These are phyloP conservation scores for Oxyruncus cristatus DNA, from an alignment of 2,113 vertebrate species.

Conservation along the genomic window DNA sequence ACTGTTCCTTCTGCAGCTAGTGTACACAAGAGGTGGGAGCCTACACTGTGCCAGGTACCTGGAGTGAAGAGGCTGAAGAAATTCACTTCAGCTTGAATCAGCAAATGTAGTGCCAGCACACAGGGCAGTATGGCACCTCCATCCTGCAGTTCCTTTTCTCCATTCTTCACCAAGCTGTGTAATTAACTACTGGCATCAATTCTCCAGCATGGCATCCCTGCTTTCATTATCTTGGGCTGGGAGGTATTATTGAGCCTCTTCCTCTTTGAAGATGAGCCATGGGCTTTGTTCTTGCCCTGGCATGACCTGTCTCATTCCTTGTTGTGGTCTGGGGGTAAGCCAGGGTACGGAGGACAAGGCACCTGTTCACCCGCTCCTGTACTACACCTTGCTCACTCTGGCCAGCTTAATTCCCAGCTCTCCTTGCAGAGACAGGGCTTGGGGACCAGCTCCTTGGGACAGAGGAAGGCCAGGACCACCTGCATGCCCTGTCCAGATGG, in stretches of 20 bases:
- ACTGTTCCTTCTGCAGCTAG: neutral
- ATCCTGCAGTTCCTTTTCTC: neutral
- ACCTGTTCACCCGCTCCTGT: accelerated
- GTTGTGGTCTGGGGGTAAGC: neutral
- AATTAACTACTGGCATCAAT: conserved; percentile 18
- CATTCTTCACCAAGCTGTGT: neutral
- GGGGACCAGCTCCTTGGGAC: accelerated
- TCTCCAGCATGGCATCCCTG: neutral
- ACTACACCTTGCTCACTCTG: neutral
- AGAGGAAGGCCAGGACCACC: neutral
- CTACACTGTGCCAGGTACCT: neutral
- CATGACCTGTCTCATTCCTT: neutral
- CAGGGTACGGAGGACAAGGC: neutral
- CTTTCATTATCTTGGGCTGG: conserved; percentile 31
- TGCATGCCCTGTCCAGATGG: neutral
- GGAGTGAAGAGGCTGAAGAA: neutral
- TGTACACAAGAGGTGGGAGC: neutral
- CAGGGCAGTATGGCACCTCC: neutral
- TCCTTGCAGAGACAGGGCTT: neutral
- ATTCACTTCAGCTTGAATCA: neutral
- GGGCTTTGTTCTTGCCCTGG: conserved; percentile 7
- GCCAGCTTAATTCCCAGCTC: neutral
- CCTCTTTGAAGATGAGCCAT: conserved; percentile 5
- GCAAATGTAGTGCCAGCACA: neutral
- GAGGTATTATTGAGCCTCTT: conserved; percentile 28